Evolutionary conservation across 2,888 invertebrate genomes (phyloP), one percentile per base, ranked within the genome.

Genomic region (Dorcus parallelipipedus): DNA sequence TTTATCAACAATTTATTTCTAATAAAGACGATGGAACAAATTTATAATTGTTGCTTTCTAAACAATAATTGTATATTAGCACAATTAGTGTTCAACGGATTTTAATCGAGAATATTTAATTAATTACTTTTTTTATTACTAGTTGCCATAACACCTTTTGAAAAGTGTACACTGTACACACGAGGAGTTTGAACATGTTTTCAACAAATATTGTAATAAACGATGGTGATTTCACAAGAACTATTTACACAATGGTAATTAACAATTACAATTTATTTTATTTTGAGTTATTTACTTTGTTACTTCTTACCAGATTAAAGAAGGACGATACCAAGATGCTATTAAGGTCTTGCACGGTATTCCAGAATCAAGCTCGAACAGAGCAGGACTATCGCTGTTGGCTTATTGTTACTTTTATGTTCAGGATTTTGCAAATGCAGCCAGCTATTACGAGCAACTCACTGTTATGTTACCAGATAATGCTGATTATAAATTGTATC

Each of bases 161-260:
- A 33, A 33, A 7, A 33, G 26, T 33, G 7, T 7, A 33, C 3
- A 26, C 26, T 6, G 7, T 7, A 33, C 20, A 20, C 20, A 33
- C 26, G 7, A 33, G 7, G 6, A 33, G 26, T 7, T 20, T 20
- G 41, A 62, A 59, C 54, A 68, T 68, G 68, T 67, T 68, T 51
- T 61, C 65, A 8, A 60, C 68, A 42, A 66, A 63, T 60, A n/a
- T n/a, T n/a, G 63, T 59, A 9, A 67, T 68, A 50, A 67, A 64
- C 74, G 97, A 97, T 80, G 97, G 97, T 6, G 97, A 97, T 78
- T 96, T 93, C 69, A 98, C 98, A 1, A 93, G 95, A 81, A 94
- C 93, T 26, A 92, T 98, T 69, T 98, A 98, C 76, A 88, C 87
- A 53, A 86, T 97, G 92, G 97, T 97, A 84, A 83, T 82, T 69